Percentiles rank a stretch among this genome's conserved stretches.
Conservation (phyloP, 2,113 vertebrate species). For the Excalfactoria chinensis region DNA sequence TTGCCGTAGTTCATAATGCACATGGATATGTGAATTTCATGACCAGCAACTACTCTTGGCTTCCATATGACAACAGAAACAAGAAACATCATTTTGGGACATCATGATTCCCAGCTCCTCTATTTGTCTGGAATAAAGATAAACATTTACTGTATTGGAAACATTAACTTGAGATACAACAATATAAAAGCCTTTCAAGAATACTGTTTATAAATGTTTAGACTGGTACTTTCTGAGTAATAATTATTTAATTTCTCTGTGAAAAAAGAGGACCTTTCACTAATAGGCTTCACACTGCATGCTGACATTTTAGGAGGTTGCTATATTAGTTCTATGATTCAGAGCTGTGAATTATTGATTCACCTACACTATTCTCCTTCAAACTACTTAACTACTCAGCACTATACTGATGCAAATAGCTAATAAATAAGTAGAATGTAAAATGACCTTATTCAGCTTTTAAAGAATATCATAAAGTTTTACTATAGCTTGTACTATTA, state of each 20-base stretch:
- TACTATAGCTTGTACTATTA: not conserved
- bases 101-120: not conserved
- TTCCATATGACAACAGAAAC: not conserved
- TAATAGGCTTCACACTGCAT: constrained; percentile 13
- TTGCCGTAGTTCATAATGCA: not conserved
- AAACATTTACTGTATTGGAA: constrained; percentile 54
- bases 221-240: constrained; percentile 54
- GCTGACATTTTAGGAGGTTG: constrained; percentile 41
- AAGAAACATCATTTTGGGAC: not conserved
- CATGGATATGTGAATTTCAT: not conserved
- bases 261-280: constrained; percentile 29
- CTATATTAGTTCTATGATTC: constrained; percentile 51
- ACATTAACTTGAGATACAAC: constrained; percentile 18
- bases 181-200: constrained; percentile 39
- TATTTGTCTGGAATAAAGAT: not conserved
- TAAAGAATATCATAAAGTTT: constrained; percentile 22
- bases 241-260: constrained; percentile 50
- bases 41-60: not conserved
- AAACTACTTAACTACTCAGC: not conserved
- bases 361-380: not conserved
- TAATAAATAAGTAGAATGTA: constrained; percentile 38
- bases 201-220: constrained; percentile 62
- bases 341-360: constrained; percentile 59
- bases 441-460: constrained; percentile 32
- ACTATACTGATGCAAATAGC: constrained; percentile 29